phyloP scores from a whole-genome alignment of 2,888 invertebrate species.

The Fragum sueziense region DNA sequence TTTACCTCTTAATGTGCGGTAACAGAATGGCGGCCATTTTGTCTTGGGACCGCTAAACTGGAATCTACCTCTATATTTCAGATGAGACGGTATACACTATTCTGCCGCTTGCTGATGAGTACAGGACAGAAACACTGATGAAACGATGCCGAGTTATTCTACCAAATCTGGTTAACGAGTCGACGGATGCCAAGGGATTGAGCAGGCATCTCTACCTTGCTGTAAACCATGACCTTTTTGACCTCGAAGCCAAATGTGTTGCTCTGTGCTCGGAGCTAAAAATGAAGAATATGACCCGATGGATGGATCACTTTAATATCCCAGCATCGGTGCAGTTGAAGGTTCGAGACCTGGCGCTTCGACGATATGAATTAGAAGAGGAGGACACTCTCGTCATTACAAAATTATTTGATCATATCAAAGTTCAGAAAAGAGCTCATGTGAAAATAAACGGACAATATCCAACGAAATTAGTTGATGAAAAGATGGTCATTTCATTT shows the following conservation, averaged over 20 bases:
- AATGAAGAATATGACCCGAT: not conserved
- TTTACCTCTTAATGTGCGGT: not conserved
- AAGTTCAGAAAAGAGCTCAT: not conserved
- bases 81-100: not conserved
- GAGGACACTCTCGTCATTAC: not conserved
- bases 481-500: not conserved
- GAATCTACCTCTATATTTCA: not conserved
- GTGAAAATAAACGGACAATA: too few species aligned
- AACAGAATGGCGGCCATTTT: too few species aligned
- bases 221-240: not conserved
- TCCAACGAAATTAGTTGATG: too few species aligned
- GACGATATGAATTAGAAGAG: not conserved
- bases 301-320: not conserved
- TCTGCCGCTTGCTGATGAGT: not conserved
- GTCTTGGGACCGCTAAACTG: too few species aligned
- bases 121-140: not conserved
- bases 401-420: not conserved
- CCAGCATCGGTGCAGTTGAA: not conserved
- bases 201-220: not conserved
- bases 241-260: not conserved
- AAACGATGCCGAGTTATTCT: not conserved
- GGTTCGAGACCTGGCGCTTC: not conserved
- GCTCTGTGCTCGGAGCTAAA: not conserved
- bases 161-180: not conserved
- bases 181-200: not conserved